phyloP scores from a whole-genome alignment of 2,888 invertebrate species.

The Latrodectus elegans region DNA sequence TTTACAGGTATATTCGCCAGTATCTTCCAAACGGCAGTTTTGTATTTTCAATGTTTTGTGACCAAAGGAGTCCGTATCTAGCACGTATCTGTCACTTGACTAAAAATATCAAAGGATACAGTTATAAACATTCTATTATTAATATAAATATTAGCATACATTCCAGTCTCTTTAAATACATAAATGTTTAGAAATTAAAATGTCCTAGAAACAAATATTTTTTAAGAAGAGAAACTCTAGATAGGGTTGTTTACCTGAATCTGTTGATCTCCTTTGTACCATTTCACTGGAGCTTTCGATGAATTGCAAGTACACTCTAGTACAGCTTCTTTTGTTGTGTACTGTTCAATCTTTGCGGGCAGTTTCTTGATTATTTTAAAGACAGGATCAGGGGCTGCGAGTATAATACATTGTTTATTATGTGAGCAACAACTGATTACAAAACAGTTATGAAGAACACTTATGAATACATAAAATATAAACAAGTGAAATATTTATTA shows the following conservation, averaged over 20 bases:
- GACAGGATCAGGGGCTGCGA: slow-evolving; percentile 89
- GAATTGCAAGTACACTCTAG: slow-evolving; percentile 96
- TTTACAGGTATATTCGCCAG: slow-evolving; percentile 90
- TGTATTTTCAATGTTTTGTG: slow-evolving; percentile 91
- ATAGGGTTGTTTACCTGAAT: slow-evolving; percentile 47
- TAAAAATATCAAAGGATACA: slow-evolving; percentile 10
- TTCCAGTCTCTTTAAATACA: neutral
- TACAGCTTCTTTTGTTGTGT: slow-evolving; percentile 89
- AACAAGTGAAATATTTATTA: no score
- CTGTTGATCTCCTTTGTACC: slow-evolving; percentile 85
- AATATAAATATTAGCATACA: neutral
- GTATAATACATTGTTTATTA: neutral
- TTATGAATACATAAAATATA: no score
- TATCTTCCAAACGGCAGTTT: slow-evolving; percentile 87
- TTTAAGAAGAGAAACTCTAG: neutral
- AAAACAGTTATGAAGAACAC: no score
- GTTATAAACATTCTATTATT: neutral
- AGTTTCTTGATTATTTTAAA: slow-evolving; percentile 94
- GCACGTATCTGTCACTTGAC: slow-evolving; percentile 82
- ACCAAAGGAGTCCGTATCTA: slow-evolving; percentile 94
- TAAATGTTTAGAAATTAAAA: neutral
- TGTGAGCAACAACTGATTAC: no score
- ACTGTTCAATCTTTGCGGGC: slow-evolving; percentile 91
- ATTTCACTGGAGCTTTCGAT: slow-evolving; percentile 92
- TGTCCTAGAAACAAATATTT: neutral